Conservation (phyloP, 2,888 invertebrate species). For the Hoplodrina ambigua region DNA sequence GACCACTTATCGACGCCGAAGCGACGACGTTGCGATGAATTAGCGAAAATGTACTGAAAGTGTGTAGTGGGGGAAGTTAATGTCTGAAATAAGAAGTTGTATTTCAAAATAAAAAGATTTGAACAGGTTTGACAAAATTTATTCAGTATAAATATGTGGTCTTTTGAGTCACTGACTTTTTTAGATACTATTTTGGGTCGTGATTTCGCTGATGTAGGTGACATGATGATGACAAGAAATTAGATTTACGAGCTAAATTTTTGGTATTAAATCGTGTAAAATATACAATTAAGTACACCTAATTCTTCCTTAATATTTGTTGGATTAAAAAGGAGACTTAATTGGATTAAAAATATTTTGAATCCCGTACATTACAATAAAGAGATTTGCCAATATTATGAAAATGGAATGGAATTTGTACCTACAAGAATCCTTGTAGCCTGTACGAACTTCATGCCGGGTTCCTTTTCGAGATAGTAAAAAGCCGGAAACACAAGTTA, state of each 20-base stretch:
- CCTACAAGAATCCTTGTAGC: conserved; percentile 62
- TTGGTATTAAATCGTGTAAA: too few species aligned
- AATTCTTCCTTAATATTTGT: too few species aligned
- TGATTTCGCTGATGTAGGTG: neutral
- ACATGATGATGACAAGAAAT: too few species aligned
- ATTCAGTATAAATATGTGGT: neutral
- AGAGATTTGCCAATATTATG: neutral
- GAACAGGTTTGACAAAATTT: neutral
- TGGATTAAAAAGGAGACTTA: neutral
- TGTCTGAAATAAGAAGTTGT: conserved; percentile 5
- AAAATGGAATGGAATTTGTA: neutral
- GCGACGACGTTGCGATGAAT: conserved; percentile 75
- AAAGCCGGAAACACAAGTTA: conserved; percentile 84
- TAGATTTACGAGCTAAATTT: too few species aligned
- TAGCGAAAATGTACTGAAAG: conserved; percentile 68
- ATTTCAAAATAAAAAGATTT: conserved; percentile 13
- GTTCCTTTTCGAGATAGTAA: conserved; percentile 67
- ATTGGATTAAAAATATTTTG: too few species aligned
- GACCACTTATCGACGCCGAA: conserved; percentile 83
- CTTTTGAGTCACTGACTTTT: neutral
- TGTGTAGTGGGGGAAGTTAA: conserved; percentile 28
- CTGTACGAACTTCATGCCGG: conserved; percentile 51
- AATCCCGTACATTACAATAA: too few species aligned
- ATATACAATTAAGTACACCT: too few species aligned
- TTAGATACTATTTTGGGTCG: neutral